Conservation (phyloP, 2,113 vertebrate genomes). For the Meleagris gallopavo region DNA sequence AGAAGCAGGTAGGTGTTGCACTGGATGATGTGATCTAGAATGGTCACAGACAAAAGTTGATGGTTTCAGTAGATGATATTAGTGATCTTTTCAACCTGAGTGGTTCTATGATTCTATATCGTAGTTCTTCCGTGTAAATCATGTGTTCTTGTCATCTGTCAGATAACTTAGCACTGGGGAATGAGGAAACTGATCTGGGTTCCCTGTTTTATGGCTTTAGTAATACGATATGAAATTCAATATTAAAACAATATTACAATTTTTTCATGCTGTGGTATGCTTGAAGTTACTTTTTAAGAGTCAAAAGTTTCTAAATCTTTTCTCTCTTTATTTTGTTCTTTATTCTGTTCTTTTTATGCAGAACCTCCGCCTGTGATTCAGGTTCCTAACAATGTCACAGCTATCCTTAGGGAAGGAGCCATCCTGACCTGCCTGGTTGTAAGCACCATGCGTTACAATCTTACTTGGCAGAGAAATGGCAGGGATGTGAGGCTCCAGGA, state of each 20-base stretch:
- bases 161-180: background rate
- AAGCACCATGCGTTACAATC: constrained; percentile 88
- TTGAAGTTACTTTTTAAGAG: background rate
- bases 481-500: constrained; percentile 77
- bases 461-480: constrained; percentile 88
- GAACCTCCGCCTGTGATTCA: constrained; percentile 91
- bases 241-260: background rate
- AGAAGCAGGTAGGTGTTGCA: no score
- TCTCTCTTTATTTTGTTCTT: background rate
- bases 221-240: background rate
- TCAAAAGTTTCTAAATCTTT: background rate
- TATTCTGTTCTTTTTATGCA: constrained; percentile 54
- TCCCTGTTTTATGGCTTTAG: background rate
- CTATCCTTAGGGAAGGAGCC: constrained; percentile 79
- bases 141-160: background rate
- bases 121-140: background rate
- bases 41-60: no score
- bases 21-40: no score
- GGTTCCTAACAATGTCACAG: constrained; percentile 82
- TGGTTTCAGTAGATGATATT: no score
- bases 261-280: rapidly evolving
- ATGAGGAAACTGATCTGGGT: background rate
- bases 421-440: constrained; percentile 85
- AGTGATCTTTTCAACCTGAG: no score
- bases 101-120: no score